These are phyloP conservation scores for Phengaris arion DNA, from an alignment of 2,888 invertebrate species.

Conservation along the genomic window DNA sequence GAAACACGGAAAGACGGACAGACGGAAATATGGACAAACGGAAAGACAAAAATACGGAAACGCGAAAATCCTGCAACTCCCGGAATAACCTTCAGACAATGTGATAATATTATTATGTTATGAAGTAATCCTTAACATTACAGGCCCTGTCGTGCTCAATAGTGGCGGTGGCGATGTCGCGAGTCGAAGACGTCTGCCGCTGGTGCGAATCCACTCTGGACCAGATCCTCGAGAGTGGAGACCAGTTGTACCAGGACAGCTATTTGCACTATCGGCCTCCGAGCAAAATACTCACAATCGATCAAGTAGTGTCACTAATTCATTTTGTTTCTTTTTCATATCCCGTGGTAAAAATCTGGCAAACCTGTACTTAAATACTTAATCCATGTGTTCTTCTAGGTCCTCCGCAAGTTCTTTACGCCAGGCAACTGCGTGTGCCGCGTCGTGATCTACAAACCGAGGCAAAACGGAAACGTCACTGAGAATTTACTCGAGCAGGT, in stretches of 20 bases:
- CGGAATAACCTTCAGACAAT: too few relatives aligned
- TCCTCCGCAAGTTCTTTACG: conserved; percentile 77
- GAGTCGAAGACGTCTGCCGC: conserved; percentile 72
- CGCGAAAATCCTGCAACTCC: too few relatives aligned
- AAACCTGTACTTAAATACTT: too few relatives aligned
- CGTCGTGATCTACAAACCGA: conserved; percentile 60
- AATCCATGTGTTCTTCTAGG: conserved; percentile 43
- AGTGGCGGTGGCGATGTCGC: conserved; percentile 77
- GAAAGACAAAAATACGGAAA: too few relatives aligned
- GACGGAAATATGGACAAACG: too few relatives aligned
- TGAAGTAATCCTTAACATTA: too few relatives aligned
- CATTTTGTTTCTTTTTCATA: too few relatives aligned
- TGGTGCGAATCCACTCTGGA: conserved; percentile 79
- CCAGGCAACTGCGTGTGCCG: conserved; percentile 74
- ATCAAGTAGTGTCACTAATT: conserved; percentile 51
- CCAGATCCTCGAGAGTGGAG: conserved; percentile 75
- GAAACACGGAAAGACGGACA: too few relatives aligned
- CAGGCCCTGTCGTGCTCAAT: conserved; percentile 70
- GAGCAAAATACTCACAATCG: conserved; percentile 49
- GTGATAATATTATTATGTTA: too few relatives aligned
- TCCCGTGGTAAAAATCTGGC: too few relatives aligned
- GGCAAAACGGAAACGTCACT: conserved; percentile 56
- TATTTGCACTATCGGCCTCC: conserved; percentile 74
- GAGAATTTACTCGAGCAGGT: conserved; percentile 56
- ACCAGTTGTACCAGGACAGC: conserved; percentile 81